A percentile compares a stretch with the other conserved stretches of the same genome.
Evolutionary conservation across 1,140 invertebrate genomes (phyloP).

Genomic region (Whitmania pigra): DNA sequence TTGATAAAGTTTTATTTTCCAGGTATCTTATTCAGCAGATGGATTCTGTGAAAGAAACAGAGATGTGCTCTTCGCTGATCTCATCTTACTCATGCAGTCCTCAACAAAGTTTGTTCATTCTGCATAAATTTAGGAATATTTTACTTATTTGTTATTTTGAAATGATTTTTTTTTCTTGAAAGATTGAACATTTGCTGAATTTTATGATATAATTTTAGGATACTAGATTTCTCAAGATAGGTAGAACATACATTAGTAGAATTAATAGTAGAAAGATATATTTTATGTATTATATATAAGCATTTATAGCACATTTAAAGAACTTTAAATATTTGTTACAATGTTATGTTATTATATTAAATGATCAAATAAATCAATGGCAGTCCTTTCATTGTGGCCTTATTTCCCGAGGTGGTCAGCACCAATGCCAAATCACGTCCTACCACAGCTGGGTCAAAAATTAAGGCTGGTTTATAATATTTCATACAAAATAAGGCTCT

Average conservation of each 20-base stretch:
- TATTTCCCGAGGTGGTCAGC: slow-evolving; percentile 53
- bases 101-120: slow-evolving; percentile 51
- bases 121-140: neutral
- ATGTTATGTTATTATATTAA: too few relatives aligned
- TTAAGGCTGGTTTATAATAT: slow-evolving; percentile 43
- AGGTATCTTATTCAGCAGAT: slow-evolving; percentile 55
- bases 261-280: too few relatives aligned
- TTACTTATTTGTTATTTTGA: neutral
- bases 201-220: too few relatives aligned
- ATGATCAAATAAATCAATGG: too few relatives aligned
- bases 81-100: slow-evolving; percentile 60
- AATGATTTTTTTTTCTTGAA: too few relatives aligned
- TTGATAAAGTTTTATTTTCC: neutral
- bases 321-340: too few relatives aligned
- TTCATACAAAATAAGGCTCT: neutral
- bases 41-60: slow-evolving; percentile 65
- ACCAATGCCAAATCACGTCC: slow-evolving; percentile 51
- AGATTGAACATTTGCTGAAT: too few relatives aligned
- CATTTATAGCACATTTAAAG: too few relatives aligned
- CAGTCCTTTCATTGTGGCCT: slow-evolving; percentile 50
- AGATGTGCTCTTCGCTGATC: slow-evolving; percentile 59
- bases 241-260: too few relatives aligned
- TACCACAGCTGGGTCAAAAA: slow-evolving; percentile 60
- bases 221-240: too few relatives aligned
- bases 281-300: too few relatives aligned